Evolutionary conservation across 1,140 invertebrate species (phyloP).

Genomic region (Drosophila elegans): DNA sequence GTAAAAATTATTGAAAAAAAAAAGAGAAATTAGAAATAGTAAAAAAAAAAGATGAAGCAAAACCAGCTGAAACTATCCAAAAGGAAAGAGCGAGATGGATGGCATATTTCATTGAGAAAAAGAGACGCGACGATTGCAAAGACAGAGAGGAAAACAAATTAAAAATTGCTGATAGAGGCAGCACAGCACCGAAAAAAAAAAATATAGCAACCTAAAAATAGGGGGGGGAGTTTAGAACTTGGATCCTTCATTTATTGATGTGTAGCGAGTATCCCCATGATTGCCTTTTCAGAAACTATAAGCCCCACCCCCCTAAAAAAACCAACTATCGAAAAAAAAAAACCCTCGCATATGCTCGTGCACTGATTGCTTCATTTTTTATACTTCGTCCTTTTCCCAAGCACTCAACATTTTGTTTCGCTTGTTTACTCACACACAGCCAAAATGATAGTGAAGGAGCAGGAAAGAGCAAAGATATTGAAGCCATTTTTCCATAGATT

Average conservation of each 20-base stretch:
- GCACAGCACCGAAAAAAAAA: background rate
- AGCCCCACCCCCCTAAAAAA: background rate
- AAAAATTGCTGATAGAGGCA: conserved; percentile 62
- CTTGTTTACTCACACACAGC: conserved; percentile 45
- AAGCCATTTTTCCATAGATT: conserved; percentile 18
- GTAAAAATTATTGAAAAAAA: conserved; percentile 75
- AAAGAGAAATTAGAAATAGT: conserved; percentile 27
- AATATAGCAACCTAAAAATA: background rate
- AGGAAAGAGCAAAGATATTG: conserved; percentile 16
- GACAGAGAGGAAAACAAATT: conserved; percentile 57
- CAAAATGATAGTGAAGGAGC: conserved; percentile 2
- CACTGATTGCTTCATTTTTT: conserved; percentile 75
- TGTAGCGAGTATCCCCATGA: conserved; percentile 72
- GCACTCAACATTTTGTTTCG: conserved; percentile 62
- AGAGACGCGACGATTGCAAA: conserved; percentile 32
- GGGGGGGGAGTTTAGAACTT: background rate
- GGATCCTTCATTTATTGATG: conserved; percentile 77
- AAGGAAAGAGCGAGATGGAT: conserved; percentile 19
- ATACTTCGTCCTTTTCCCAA: conserved; percentile 27
- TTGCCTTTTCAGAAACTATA: conserved; percentile 65
- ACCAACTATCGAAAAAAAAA: background rate
- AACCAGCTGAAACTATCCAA: conserved; percentile 28
- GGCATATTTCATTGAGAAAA: background rate
- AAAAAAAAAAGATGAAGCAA: background rate
- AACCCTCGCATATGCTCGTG: conserved; percentile 6